Evolutionary conservation across 2,888 invertebrate genomes (phyloP), one percentile per base, ranked within the genome.

Genomic region (Sarcophaga rosellei): DNA sequence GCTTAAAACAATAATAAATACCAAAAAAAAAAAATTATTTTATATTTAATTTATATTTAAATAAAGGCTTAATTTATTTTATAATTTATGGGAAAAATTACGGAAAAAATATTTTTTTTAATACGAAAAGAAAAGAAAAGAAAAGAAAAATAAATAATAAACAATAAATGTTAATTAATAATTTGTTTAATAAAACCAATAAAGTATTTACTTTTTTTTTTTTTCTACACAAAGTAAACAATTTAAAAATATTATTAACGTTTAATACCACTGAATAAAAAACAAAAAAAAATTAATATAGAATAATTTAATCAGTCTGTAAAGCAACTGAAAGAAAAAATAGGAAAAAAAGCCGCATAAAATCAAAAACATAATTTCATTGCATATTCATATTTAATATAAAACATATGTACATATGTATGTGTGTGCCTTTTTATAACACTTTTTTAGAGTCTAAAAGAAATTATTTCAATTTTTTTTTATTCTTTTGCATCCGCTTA

Each of bases 1-100:
- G 68, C 17, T 44, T 53, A 63, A 53, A 75, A 69, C 15, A 69
- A 75, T 75, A 81, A 75, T 2, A 35, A 35, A 35, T 8, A 35
- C 1, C 1, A 2, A 35, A 35, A 35, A 8, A 35, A 10, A 35
- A 10, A 35, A 35, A 35, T 8, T 8, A 1, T 35, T 35, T 8
- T 35, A 35, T 35, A 35, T 53, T 68, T 53, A 53, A 74, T 74
- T 81, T 81, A 62, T 23, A 44, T 69, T 69, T 69, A 11, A 69
- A 63, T 25, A 70, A 63, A 25, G 70, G 63, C 57, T 53, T 63
- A 69, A 69, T 81, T 70, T 81, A 63, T 76, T 70, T 76, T 63
- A 63, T 81, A 76, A 76, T 76, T 70, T 70, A 81, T 76, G 69
- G n/a, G 15, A 15, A 75, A 35, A 76, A 63, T 47, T 47, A 2